Conservation (phyloP, 92 coral and sea anemone species). For the Phymanthus crucifer region DNA sequence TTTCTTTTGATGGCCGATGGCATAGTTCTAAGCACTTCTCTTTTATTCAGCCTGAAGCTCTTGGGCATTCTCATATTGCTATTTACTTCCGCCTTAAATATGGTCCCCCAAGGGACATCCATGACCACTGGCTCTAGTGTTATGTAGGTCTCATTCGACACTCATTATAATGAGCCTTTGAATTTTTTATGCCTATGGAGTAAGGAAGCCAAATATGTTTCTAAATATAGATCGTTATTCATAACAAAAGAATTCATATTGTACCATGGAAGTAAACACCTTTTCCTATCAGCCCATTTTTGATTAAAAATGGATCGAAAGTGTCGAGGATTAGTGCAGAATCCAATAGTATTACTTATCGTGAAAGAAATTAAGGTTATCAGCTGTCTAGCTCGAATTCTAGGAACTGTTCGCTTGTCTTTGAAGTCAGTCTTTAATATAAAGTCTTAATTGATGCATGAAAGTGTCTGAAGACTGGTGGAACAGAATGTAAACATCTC, state of each 20-base stretch:
- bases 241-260: not conserved
- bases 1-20: too few relatives aligned
- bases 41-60: too few relatives aligned
- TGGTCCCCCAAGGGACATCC: not conserved
- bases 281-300: not conserved
- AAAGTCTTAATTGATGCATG: not conserved
- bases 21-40: too few relatives aligned
- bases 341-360: not conserved
- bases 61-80: too few relatives aligned
- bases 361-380: not conserved
- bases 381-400: not conserved
- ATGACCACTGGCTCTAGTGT: not conserved
- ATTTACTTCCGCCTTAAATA: not conserved
- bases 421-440: not conserved
- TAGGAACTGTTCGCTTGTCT: not conserved
- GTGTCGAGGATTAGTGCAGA: not conserved
- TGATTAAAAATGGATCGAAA: not conserved
- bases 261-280: not conserved
- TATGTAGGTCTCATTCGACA: not conserved
- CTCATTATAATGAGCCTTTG: not conserved
- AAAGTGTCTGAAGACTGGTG: not conserved
- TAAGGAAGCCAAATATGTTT: not conserved
- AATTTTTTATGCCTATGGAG: not conserved
- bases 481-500: not conserved
- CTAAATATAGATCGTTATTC: constrained; percentile 2